These are phyloP conservation scores for Prosopocoilus inquinatus DNA, from an alignment of 2,888 invertebrate genomes.

Conservation along the genomic window DNA sequence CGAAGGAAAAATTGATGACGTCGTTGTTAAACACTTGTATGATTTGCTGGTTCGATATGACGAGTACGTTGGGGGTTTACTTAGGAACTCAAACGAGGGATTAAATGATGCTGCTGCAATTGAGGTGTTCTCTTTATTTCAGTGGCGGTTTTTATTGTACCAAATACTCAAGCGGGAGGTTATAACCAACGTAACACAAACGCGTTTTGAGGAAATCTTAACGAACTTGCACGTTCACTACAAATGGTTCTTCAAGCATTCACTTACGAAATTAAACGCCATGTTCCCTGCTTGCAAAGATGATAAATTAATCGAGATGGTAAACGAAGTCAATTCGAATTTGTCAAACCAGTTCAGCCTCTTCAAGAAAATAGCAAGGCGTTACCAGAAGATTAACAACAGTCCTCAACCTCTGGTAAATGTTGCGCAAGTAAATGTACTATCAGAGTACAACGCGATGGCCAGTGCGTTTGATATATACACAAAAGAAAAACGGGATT, in stretches of 20 bases:
- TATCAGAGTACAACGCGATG: conserved; percentile 28
- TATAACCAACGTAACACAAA: conserved; percentile 27
- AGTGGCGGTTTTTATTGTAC: conserved; percentile 52
- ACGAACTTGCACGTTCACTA: conserved; percentile 67
- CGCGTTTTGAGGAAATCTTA: conserved; percentile 52
- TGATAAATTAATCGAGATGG: conserved; percentile 18
- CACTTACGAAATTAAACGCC: conserved; percentile 45
- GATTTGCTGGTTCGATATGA: conserved; percentile 53
- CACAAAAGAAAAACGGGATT: conserved; percentile 16
- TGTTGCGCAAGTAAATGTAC: conserved; percentile 29
- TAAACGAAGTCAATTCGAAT: conserved; percentile 36
- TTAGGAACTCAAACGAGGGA: conserved; percentile 39
- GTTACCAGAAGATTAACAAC: conserved; percentile 37
- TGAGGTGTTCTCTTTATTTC: conserved; percentile 52
- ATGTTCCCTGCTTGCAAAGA: conserved; percentile 18
- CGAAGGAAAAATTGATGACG: conserved; percentile 54
- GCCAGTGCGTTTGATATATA: conserved; percentile 29
- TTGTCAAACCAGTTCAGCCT: conserved; percentile 39
- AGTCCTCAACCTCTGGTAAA: conserved; percentile 41
- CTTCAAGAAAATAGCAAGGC: conserved; percentile 41
- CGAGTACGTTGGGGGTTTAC: conserved; percentile 47
- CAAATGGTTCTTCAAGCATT: conserved; percentile 71
- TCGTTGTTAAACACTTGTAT: conserved; percentile 56
- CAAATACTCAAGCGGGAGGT: conserved; percentile 44
- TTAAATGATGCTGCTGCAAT: conserved; percentile 48